Evolutionary conservation across 2,113 vertebrate species (phyloP).

Genomic region (Helogale parvula): DNA sequence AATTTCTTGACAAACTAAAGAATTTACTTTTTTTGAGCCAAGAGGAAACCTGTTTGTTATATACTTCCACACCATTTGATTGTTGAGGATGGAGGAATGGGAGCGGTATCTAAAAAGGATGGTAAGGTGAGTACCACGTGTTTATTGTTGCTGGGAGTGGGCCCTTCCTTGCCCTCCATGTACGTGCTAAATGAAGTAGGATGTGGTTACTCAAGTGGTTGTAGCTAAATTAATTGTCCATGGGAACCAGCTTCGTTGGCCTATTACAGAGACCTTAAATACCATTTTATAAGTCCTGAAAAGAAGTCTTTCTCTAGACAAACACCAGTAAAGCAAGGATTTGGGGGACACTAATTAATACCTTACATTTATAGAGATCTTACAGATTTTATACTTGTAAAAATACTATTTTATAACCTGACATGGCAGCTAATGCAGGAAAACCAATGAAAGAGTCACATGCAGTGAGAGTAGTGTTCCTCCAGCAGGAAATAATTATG

Average conservation of each 20-base stretch:
- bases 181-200: not conserved
- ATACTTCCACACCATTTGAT: not conserved
- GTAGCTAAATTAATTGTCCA: slow-evolving; percentile 23
- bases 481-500: slow-evolving; percentile 66
- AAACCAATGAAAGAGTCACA: slow-evolving; percentile 31
- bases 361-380: not conserved
- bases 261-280: not conserved
- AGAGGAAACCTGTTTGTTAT: not conserved
- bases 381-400: not conserved
- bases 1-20: not conserved
- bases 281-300: slow-evolving; percentile 33
- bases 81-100: not conserved
- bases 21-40: not conserved
- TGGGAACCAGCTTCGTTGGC: slow-evolving; percentile 15
- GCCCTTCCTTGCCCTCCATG: not conserved
- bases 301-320: not conserved
- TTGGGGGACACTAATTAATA: not conserved
- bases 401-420: not conserved
- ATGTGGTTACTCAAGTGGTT: slow-evolving; percentile 2
- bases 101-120: not conserved
- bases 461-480: not conserved
- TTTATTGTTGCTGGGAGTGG: not conserved
- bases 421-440: not conserved
- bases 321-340: slow-evolving; percentile 2
- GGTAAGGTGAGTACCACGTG: not conserved